phyloP scores from a whole-genome alignment of 2,797 vertebrate genomes.

The Xenentodon cancila region DNA sequence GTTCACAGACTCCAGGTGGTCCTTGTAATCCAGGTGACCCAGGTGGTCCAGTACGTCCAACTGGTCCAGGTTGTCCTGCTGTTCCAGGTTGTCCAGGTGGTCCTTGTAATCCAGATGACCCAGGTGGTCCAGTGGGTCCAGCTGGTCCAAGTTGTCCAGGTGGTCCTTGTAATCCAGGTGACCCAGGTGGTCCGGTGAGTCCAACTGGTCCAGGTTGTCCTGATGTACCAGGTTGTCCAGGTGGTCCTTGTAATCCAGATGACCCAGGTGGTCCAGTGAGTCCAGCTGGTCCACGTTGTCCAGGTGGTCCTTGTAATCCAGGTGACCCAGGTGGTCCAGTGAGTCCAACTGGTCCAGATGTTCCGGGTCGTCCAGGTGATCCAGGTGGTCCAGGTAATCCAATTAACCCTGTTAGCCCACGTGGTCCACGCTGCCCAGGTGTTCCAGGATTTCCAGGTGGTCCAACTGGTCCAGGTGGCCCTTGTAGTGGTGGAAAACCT shows the following conservation, averaged over 20 bases:
- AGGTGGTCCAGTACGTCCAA: neutral
- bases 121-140: neutral
- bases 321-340: no score
- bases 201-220: neutral
- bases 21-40: neutral
- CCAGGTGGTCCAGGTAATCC: no score
- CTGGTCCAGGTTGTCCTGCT: neutral
- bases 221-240: neutral
- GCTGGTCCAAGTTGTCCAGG: accelerated
- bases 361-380: no score
- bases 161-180: no score
- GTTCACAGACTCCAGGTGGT: neutral
- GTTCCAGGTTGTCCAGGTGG: neutral
- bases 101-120: neutral
- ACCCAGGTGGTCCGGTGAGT: no score
- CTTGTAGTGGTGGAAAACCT: no score
- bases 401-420: no score
- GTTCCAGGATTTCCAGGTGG: no score
- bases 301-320: no score
- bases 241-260: neutral
- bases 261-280: neutral
- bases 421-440: no score
- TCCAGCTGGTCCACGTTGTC: neutral
- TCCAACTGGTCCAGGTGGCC: no score
- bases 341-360: no score